Conservation (phyloP, 2,797 vertebrate species). For the Chelidonichthys spinosus region DNA sequence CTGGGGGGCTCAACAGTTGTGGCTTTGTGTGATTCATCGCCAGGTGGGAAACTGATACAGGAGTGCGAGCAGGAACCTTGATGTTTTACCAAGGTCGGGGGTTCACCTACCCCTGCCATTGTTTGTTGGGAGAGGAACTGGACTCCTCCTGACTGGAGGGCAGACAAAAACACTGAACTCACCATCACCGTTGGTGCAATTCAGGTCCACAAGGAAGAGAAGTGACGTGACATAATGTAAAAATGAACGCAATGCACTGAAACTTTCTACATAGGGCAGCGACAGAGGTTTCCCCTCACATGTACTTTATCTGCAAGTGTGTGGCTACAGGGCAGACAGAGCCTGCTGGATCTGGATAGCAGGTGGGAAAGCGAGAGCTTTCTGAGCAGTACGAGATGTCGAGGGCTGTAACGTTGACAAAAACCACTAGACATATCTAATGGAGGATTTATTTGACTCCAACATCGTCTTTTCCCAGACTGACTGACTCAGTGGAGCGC, state of each 20-base stretch:
- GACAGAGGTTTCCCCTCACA: constrained; percentile 15
- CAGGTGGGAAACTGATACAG: constrained; percentile 41
- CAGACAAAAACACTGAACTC: constrained; percentile 27
- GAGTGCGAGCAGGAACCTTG: constrained; percentile 18
- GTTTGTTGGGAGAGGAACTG: constrained; percentile 20
- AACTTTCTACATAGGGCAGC: neutral
- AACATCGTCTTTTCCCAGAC: neutral
- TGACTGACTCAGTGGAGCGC: neutral
- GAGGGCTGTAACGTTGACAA: constrained; percentile 25
- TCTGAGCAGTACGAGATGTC: constrained; percentile 30
- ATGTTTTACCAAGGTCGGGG: constrained; percentile 31
- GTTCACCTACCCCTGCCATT: constrained; percentile 11
- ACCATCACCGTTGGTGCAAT: neutral
- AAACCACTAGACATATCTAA: constrained; percentile 21
- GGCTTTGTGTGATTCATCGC: constrained; percentile 44
- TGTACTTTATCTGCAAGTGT: constrained; percentile 11
- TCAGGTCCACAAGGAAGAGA: neutral
- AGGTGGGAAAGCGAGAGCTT: constrained; percentile 39
- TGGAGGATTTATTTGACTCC: constrained; percentile 4
- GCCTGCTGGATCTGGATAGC: constrained; percentile 37
- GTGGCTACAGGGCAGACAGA: constrained; percentile 24
- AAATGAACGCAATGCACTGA: neutral
- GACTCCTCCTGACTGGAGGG: constrained; percentile 28
- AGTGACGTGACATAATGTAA: constrained; percentile 6
- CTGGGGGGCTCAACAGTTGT: constrained; percentile 41